A percentile compares a stretch with the other conserved stretches of the same genome.
Evolutionary conservation across 2,113 vertebrate genomes (phyloP).

Genomic region (Fukomys damarensis): DNA sequence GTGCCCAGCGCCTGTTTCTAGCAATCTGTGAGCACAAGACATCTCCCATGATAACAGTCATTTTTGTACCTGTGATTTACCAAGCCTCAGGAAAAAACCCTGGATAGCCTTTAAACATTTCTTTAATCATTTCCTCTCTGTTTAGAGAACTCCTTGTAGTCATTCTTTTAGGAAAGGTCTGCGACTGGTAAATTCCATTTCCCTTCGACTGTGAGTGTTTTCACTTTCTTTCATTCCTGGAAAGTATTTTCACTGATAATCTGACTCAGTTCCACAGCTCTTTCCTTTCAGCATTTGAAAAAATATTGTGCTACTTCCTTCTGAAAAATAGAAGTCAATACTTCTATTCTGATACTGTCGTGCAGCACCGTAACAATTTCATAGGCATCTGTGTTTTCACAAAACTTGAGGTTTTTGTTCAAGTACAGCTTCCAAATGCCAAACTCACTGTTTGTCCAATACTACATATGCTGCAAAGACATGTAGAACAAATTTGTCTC

Average conservation of each 20-base stretch:
- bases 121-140: background rate
- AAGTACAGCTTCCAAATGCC: background rate
- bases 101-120: background rate
- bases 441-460: background rate
- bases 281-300: background rate
- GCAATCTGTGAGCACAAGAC: background rate
- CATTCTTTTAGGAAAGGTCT: background rate
- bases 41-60: too few species aligned
- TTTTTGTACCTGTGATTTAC: background rate
- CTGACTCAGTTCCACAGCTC: background rate
- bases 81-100: background rate
- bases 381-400: background rate
- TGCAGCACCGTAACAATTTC: background rate
- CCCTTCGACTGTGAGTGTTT: background rate
- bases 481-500: background rate
- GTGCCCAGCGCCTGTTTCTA: background rate
- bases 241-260: background rate
- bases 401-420: background rate
- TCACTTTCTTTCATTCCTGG: background rate
- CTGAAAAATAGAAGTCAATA: background rate
- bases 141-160: background rate
- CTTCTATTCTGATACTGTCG: background rate
- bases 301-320: background rate
- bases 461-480: background rate
- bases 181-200: background rate